phyloP scores from a whole-genome alignment of 2,113 vertebrate genomes.

The Prietella phreatophila region DNA sequence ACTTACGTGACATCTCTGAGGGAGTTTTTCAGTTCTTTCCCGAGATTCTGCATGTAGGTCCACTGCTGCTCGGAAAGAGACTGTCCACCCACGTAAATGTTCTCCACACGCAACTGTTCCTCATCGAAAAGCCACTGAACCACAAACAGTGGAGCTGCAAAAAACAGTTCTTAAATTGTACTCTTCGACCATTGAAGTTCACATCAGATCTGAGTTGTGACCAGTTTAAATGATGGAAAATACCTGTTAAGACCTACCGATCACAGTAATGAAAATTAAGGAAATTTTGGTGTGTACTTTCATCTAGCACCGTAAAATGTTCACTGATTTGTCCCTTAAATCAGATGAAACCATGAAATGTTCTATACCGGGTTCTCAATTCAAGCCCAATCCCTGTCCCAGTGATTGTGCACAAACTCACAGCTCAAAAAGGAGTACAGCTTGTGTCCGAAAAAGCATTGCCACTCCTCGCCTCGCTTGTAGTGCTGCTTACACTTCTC shows the following conservation, averaged over 20 bases:
- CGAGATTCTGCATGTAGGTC: constrained; percentile 79
- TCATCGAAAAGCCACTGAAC: constrained; percentile 84
- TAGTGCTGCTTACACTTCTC: constrained; percentile 76
- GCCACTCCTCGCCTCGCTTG: constrained; percentile 79
- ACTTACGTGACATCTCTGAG: constrained; percentile 77
- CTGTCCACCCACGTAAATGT: constrained; percentile 77
- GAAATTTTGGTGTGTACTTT: not conserved
- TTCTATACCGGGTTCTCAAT: not conserved
- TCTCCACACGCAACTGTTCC: constrained; percentile 79
- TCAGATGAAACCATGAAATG: not conserved
- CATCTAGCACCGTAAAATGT: not conserved
- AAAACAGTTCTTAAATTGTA: constrained; percentile 13
- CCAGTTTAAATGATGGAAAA: not conserved
- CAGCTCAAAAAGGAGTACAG: constrained; percentile 76
- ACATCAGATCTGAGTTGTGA: not conserved
- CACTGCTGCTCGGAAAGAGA: constrained; percentile 75
- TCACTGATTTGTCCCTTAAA: not conserved
- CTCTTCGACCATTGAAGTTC: not conserved
- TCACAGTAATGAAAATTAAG: not conserved
- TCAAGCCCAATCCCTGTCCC: not conserved
- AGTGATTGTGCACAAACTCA: constrained; percentile 58
- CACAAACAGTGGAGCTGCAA: constrained; percentile 77
- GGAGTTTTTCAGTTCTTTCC: constrained; percentile 76
- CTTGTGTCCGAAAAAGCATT: constrained; percentile 79
- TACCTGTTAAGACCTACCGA: not conserved